Conservation (phyloP, 2,113 vertebrate species). For the Pluvianellus socialis region DNA sequence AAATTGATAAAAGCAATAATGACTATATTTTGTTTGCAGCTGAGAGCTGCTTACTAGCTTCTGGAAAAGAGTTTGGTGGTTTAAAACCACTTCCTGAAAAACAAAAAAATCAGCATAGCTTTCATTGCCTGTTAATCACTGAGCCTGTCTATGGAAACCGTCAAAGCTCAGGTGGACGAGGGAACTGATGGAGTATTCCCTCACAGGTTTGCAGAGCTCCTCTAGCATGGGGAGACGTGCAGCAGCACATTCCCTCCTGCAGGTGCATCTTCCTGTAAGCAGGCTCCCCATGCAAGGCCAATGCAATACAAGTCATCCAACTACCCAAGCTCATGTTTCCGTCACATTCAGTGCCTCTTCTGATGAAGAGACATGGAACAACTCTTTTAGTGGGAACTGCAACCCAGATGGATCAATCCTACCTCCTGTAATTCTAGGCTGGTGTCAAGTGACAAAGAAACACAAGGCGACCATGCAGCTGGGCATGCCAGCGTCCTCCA, state of each 20-base stretch:
- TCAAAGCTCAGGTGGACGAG: neutral
- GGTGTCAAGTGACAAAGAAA: neutral
- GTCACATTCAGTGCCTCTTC: neutral
- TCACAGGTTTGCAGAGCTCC: neutral
- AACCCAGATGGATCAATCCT: neutral
- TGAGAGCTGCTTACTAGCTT: neutral
- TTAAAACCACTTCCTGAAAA: neutral
- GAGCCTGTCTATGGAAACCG: neutral
- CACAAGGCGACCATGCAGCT: rapidly evolving
- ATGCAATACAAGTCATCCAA: neutral
- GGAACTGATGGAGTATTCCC: neutral
- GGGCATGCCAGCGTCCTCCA: neutral
- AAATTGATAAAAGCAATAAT: neutral
- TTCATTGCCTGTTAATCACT: neutral
- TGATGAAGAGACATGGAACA: neutral
- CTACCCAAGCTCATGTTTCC: neutral
- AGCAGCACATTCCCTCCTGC: rapidly evolving
- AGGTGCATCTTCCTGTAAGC: neutral
- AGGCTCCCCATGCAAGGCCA: neutral
- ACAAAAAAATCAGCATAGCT: neutral
- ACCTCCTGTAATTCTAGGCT: neutral
- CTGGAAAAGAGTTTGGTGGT: neutral
- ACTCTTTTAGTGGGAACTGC: neutral
- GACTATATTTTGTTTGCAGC: neutral
- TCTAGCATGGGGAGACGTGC: rapidly evolving